These are phyloP conservation scores for Oppia nitens DNA, from an alignment of 1,140 invertebrate genomes.

Conservation along the genomic window DNA sequence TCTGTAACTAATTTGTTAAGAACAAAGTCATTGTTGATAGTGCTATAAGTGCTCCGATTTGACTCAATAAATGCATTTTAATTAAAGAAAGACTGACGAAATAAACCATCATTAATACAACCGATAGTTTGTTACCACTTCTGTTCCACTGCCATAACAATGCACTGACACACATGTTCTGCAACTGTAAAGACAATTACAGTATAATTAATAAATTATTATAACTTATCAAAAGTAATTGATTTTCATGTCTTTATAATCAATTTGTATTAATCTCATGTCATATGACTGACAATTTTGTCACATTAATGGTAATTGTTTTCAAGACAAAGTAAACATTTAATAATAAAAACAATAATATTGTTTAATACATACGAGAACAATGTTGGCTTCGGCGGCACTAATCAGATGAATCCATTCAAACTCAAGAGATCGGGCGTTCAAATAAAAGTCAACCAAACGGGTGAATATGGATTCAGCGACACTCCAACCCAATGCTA, in stretches of 20 bases:
- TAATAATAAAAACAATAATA: conserved; percentile 6
- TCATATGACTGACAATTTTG: neutral
- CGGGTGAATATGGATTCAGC: conserved; percentile 16
- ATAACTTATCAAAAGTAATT: too few species aligned
- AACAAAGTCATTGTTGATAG: neutral
- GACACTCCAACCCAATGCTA: conserved; percentile 17
- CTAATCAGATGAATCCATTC: conserved; percentile 13
- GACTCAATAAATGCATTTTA: neutral
- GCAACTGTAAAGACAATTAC: conserved; percentile 1
- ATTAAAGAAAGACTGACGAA: conserved; percentile 3
- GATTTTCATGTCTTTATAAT: too few species aligned
- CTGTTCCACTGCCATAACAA: conserved; percentile 8
- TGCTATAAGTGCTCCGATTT: neutral
- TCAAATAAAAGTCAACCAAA: conserved; percentile 14
- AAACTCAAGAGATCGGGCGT: conserved; percentile 16
- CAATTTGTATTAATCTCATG: too few species aligned
- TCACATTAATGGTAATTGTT: neutral
- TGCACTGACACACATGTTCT: conserved; percentile 14
- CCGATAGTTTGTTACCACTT: conserved; percentile 2
- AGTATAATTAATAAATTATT: neutral
- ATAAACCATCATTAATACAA: conserved; percentile 1
- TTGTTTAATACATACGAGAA: conserved; percentile 13
- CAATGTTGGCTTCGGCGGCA: conserved; percentile 13
- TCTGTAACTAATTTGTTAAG: conserved; percentile 1
- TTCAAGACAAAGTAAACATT: neutral